Conservation (phyloP, 2,113 vertebrate species). For the Electrona antarctica region DNA sequence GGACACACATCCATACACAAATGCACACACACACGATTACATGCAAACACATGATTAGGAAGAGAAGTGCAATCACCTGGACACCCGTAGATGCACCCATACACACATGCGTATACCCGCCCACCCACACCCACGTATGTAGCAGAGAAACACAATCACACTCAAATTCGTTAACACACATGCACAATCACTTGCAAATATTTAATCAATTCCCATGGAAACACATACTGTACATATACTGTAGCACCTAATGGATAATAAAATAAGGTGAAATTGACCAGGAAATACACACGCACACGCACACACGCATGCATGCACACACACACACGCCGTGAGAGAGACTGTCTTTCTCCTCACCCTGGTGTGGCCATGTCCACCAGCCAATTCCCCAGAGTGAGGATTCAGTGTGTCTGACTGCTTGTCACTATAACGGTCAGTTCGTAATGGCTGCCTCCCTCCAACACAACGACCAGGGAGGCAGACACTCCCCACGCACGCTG, state of each 20-base stretch:
- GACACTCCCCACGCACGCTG: conserved; percentile 26
- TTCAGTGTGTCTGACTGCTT: conserved; percentile 58
- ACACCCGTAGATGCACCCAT: not conserved
- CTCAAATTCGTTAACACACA: too few species aligned
- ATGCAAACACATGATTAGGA: too few species aligned
- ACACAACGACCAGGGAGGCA: conserved; percentile 53
- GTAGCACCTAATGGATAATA: too few species aligned
- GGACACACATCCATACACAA: too few species aligned
- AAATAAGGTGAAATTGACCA: too few species aligned
- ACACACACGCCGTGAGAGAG: not conserved
- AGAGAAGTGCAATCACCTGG: too few species aligned
- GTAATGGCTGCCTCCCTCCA: conserved; percentile 62
- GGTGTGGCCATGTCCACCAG: conserved; percentile 38
- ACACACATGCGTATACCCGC: not conserved
- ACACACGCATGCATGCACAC: not conserved
- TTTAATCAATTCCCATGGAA: too few species aligned
- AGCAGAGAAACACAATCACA: too few species aligned
- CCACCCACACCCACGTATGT: not conserved
- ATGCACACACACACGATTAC: too few species aligned
- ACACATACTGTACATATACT: too few species aligned
- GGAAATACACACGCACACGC: not conserved
- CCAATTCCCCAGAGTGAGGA: conserved; percentile 57
- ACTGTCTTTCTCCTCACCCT: conserved; percentile 41
- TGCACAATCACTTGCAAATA: too few species aligned
- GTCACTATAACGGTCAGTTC: conserved; percentile 67